Percentiles rank a stretch among this genome's conserved stretches.
These are phyloP conservation scores for Megalurothrips usitatus DNA, from an alignment of 2,888 invertebrate species.

Conservation along the genomic window DNA sequence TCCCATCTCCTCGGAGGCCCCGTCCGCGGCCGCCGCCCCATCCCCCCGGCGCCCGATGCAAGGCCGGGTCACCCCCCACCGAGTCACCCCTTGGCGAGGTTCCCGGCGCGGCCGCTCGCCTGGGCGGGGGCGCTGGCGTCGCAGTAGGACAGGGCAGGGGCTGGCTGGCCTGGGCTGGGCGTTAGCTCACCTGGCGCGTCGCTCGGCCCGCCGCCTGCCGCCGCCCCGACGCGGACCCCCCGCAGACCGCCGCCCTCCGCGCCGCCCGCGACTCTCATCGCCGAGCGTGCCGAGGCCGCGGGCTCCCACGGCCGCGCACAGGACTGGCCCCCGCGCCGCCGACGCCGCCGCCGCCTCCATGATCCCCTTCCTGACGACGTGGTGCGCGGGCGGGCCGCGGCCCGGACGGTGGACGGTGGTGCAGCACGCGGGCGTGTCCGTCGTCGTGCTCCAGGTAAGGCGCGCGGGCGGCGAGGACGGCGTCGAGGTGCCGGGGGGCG, in stretches of 20 bases:
- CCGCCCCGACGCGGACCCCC: background rate
- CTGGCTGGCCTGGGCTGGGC: background rate
- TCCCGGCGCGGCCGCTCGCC: background rate
- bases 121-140: background rate
- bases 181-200: background rate
- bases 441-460: background rate
- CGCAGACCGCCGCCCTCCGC: background rate
- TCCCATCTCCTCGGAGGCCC: too few species aligned
- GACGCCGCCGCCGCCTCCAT: background rate
- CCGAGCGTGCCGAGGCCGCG: background rate
- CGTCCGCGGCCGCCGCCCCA: too few species aligned
- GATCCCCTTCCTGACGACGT: conserved; percentile 20
- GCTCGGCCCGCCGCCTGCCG: background rate
- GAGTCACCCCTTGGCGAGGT: background rate
- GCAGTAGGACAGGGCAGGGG: background rate
- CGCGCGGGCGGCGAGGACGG: too few species aligned
- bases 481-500: too few species aligned
- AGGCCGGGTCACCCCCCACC: background rate
- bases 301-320: background rate
- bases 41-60: background rate
- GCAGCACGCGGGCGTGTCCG: background rate
- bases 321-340: background rate
- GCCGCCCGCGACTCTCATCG: background rate
- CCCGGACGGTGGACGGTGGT: background rate
- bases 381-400: background rate